Evolutionary conservation across 1,140 invertebrate species (phyloP).

Genomic region (Ditylenchus dipsaci): DNA sequence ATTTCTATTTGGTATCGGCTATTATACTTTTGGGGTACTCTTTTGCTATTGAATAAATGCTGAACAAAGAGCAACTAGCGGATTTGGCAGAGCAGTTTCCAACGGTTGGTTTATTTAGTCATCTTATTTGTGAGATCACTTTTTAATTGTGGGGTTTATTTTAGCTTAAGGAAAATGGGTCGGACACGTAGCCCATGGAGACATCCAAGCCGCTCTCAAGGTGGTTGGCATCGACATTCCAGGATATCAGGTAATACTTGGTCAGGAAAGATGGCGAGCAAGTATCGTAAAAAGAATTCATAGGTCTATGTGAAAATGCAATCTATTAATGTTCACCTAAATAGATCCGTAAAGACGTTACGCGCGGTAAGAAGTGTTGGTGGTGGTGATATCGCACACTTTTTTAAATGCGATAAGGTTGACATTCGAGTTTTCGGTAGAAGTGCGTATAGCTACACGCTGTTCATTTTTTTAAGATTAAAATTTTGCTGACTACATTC

Average conservation of each 20-base stretch:
- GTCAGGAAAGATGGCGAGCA: no score
- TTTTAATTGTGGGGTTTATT: constrained; percentile 15
- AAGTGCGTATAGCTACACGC: no score
- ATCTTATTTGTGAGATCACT: not conserved
- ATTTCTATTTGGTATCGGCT: not conserved
- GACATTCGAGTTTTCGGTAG: no score
- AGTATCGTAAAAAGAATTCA: no score
- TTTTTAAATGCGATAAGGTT: no score
- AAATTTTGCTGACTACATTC: no score
- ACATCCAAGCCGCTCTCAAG: constrained; percentile 49
- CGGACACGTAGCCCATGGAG: constrained; percentile 33
- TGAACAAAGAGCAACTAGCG: constrained; percentile 33
- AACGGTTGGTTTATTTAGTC: constrained; percentile 32
- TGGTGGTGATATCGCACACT: no score
- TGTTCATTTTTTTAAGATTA: no score
- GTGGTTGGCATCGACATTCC: constrained; percentile 52
- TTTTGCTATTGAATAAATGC: not conserved
- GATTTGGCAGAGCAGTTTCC: constrained; percentile 40
- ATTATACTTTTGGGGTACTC: not conserved
- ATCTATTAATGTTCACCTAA: no score
- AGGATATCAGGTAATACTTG: constrained; percentile 50
- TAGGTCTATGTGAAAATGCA: no score
- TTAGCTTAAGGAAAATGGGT: constrained; percentile 25
- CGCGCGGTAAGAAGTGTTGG: no score
- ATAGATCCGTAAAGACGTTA: no score